Evolutionary conservation across 2,797 vertebrate genomes (phyloP).

Genomic region (Momotus momota): DNA sequence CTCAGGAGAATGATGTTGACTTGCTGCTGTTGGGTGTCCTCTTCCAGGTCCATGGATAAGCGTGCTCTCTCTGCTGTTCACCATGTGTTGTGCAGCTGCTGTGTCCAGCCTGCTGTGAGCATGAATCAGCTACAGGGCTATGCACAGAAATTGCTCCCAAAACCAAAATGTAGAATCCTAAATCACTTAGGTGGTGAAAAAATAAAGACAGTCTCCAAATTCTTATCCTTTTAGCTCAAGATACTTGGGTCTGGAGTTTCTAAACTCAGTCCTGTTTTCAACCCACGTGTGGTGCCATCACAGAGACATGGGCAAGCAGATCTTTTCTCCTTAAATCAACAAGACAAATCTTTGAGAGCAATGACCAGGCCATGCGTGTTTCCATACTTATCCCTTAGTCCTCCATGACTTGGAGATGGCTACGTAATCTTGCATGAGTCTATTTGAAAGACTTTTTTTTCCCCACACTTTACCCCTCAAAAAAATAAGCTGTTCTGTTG

Average conservation of each 20-base stretch:
- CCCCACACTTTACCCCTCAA: not conserved
- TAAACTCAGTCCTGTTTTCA: not conserved
- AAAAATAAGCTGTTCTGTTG: not conserved
- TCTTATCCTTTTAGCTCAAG: not conserved
- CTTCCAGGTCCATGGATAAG: not conserved
- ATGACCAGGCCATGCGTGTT: rapidly evolving
- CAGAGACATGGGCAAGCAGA: not conserved
- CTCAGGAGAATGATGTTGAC: not conserved
- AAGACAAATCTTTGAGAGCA: not conserved
- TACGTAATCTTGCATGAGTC: not conserved
- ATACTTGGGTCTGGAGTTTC: not conserved
- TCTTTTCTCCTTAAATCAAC: not conserved
- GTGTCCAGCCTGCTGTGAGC: not conserved
- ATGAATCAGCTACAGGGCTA: not conserved
- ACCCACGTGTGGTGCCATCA: not conserved
- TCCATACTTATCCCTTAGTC: not conserved
- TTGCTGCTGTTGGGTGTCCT: not conserved
- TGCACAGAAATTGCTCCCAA: not conserved
- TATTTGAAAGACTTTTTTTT: not conserved
- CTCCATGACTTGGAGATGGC: not conserved
- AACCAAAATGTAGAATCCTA: not conserved
- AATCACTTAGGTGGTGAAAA: too few relatives aligned
- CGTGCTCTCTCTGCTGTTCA: not conserved
- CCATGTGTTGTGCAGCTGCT: rapidly evolving
- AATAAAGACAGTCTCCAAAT: not conserved